A percentile compares a stretch with the other conserved stretches of the same genome.
Conservation (phyloP, 1,140 invertebrate species). For the Sycophaga agraensis region DNA sequence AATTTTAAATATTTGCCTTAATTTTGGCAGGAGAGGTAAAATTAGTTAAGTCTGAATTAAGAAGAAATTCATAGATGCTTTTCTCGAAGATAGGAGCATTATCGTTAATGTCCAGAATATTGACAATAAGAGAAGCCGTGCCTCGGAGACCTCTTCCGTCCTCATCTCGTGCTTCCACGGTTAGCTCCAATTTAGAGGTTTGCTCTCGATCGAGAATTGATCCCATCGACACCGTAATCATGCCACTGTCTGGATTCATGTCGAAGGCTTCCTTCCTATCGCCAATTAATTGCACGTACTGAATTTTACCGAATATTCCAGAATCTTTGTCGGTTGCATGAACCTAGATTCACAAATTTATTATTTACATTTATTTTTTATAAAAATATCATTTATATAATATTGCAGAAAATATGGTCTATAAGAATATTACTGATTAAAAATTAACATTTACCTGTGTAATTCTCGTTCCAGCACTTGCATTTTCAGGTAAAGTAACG, state of each 20-base stretch:
- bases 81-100: slow-evolving; percentile 81
- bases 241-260: slow-evolving; percentile 76
- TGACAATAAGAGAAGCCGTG: slow-evolving; percentile 71
- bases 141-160: slow-evolving; percentile 76
- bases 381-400: not conserved
- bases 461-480: slow-evolving; percentile 72
- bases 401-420: not conserved
- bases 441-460: slow-evolving; percentile 60
- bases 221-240: slow-evolving; percentile 76
- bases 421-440: not conserved
- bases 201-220: slow-evolving; percentile 82
- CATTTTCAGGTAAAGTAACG: slow-evolving; percentile 77
- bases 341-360: slow-evolving; percentile 51
- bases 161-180: slow-evolving; percentile 83
- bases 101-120: slow-evolving; percentile 84
- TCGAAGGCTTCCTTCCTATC: slow-evolving; percentile 72
- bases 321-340: slow-evolving; percentile 76
- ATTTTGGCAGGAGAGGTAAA: slow-evolving; percentile 73
- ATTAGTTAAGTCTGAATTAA: slow-evolving; percentile 71
- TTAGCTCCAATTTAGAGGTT: slow-evolving; percentile 72
- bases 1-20: slow-evolving; percentile 48
- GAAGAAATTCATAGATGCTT: slow-evolving; percentile 77
- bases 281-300: slow-evolving; percentile 76
- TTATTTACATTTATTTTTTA: no score
- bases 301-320: slow-evolving; percentile 69